These are phyloP conservation scores for Neopelma chrysocephalum DNA, from an alignment of 2,797 vertebrate genomes.

Conservation along the genomic window DNA sequence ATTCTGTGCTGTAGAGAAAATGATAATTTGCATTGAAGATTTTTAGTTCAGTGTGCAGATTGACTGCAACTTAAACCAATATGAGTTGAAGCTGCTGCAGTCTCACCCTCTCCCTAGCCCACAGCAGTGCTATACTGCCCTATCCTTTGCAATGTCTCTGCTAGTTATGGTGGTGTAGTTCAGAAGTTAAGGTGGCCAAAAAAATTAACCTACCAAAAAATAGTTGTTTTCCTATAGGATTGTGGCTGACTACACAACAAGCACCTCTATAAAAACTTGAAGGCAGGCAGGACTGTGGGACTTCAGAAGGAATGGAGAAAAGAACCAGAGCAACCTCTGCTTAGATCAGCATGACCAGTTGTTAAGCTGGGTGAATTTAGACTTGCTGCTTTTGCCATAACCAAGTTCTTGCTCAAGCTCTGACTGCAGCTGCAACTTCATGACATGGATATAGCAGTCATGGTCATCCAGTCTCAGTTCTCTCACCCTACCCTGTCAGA, in stretches of 20 bases:
- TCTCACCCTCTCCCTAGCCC: background rate
- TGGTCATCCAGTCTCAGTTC: background rate
- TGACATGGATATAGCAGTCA: background rate
- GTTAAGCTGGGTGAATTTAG: background rate
- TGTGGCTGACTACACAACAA: background rate
- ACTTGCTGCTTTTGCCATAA: background rate
- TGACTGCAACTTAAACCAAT: background rate
- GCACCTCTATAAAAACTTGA: background rate
- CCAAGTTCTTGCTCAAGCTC: background rate
- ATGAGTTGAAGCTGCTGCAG: background rate
- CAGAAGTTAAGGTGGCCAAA: background rate
- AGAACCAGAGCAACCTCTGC: background rate
- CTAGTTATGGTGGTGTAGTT: background rate
- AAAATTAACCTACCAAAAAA: background rate
- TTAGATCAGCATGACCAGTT: background rate
- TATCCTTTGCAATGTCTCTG: background rate
- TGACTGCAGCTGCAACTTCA: background rate
- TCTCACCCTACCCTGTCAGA: background rate
- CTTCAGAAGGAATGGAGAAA: background rate
- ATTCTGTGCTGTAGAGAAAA: background rate
- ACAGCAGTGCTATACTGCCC: background rate
- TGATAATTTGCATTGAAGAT: background rate
- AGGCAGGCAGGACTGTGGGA: background rate
- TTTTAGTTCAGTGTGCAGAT: background rate
- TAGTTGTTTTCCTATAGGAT: background rate